Evolutionary conservation across 2,888 invertebrate genomes (phyloP).

Genomic region (Orthosia incerta): DNA sequence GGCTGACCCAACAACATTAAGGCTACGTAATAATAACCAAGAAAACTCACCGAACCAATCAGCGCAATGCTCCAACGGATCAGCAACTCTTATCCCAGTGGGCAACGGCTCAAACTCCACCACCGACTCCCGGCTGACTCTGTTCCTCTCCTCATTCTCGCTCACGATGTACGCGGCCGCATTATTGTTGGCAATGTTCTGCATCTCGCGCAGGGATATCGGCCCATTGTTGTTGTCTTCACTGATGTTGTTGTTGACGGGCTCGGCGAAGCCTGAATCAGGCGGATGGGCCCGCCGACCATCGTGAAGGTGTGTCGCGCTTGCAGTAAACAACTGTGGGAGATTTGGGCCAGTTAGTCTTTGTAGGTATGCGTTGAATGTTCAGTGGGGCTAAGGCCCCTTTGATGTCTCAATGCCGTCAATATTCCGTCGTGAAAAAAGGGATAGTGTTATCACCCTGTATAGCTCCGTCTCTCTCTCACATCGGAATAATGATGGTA

Average conservation of each 20-base stretch:
- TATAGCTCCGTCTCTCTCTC: too few species aligned
- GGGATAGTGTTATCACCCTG: too few species aligned
- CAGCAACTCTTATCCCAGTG: constrained; percentile 78
- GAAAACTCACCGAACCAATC: constrained; percentile 87
- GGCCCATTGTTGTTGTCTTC: constrained; percentile 91
- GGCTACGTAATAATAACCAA: neutral
- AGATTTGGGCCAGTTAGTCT: constrained; percentile 15
- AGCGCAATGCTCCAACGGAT: constrained; percentile 84
- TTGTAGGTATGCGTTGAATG: neutral
- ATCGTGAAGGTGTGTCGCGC: constrained; percentile 85
- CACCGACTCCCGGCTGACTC: constrained; percentile 85
- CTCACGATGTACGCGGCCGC: constrained; percentile 89
- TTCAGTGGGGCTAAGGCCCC: too few species aligned
- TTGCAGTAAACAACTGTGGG: constrained; percentile 84
- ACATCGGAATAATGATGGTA: too few species aligned
- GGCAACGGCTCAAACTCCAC: constrained; percentile 88
- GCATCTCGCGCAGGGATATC: constrained; percentile 90
- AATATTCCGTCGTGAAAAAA: too few species aligned
- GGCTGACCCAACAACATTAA: neutral
- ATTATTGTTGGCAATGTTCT: constrained; percentile 91
- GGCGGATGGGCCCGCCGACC: constrained; percentile 83
- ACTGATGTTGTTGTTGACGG: constrained; percentile 86
- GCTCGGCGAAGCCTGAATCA: constrained; percentile 87
- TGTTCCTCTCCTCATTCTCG: constrained; percentile 87
- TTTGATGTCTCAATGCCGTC: too few species aligned